Evolutionary conservation across 2,888 invertebrate genomes (phyloP).

Genomic region (Eurytoma adleriae): DNA sequence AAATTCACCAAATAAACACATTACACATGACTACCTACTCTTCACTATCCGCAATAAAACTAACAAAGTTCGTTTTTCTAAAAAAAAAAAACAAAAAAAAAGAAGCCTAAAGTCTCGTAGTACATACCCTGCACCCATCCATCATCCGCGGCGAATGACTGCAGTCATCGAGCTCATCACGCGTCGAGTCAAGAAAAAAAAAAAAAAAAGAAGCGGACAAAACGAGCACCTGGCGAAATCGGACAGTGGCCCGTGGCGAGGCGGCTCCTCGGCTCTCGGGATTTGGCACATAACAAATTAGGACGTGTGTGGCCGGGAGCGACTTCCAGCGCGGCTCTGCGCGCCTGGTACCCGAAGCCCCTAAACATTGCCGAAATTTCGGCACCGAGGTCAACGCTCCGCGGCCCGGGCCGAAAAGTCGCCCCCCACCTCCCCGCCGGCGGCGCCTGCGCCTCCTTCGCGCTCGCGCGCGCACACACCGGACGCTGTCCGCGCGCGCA

Average conservation of each 20-base stretch:
- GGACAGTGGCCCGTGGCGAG: no score
- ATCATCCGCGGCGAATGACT: not conserved
- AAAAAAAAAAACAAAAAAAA: no score
- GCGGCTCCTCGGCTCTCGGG: not conserved
- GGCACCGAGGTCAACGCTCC: slow-evolving; percentile 59
- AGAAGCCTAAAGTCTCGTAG: not conserved
- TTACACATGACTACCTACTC: no score
- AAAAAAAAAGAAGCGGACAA: no score
- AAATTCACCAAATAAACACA: no score
- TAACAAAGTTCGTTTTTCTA: no score
- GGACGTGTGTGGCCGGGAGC: slow-evolving; percentile 25
- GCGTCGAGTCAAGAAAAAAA: no score
- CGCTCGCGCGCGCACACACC: not conserved
- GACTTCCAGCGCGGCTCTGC: slow-evolving; percentile 42
- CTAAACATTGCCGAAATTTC: slow-evolving; percentile 69
- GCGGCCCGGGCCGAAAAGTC: not conserved
- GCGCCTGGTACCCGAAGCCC: slow-evolving; percentile 69
- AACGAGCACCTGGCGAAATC: no score
- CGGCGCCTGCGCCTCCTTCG: not conserved
- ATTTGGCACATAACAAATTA: slow-evolving; percentile 53
- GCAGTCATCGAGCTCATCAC: no score
- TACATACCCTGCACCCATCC: not conserved
- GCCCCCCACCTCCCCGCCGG: not conserved
- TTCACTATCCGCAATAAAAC: no score
- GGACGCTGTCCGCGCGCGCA: not conserved